Conservation (phyloP, 1,140 invertebrate genomes). For the Papilio dardanus region DNA sequence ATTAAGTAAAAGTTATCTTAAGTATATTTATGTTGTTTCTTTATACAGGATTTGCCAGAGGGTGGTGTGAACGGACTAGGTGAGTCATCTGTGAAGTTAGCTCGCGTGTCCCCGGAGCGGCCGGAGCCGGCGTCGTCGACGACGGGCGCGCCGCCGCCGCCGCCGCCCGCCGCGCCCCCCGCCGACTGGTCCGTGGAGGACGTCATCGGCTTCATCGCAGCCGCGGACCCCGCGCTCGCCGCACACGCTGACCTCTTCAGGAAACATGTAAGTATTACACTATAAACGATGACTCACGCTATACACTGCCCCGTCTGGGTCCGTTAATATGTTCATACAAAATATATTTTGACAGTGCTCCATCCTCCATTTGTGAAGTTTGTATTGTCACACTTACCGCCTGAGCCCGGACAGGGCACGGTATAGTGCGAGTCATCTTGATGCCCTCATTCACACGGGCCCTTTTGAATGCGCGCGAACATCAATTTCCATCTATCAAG, state of each 20-base stretch:
- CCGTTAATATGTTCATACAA: no score
- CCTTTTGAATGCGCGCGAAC: no score
- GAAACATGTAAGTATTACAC: slow-evolving; percentile 91
- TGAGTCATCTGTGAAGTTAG: slow-evolving; percentile 54
- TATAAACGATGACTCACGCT: no score
- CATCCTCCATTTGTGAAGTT: no score
- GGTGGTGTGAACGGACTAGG: slow-evolving; percentile 40
- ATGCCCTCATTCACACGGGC: no score
- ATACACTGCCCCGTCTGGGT: no score
- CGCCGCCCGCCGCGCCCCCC: slow-evolving; percentile 84
- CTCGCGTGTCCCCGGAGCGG: slow-evolving; percentile 66
- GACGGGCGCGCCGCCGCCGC: slow-evolving; percentile 75
- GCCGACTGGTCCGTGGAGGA: slow-evolving; percentile 97
- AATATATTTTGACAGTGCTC: no score
- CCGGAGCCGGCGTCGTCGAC: slow-evolving; percentile 75
- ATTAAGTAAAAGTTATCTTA: no score
- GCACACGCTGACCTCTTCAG: slow-evolving; percentile 95
- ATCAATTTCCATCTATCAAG: no score
- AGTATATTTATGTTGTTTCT: background rate
- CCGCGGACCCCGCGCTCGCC: slow-evolving; percentile 90
- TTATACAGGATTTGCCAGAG: background rate
- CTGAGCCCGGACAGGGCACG: no score
- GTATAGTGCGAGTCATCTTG: no score
- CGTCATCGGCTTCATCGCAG: slow-evolving; percentile 94
- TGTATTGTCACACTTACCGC: no score